Base-by-base conservation (phyloP, 2,888 invertebrate genomes). In the Conops quadrifasciatus region DNA sequence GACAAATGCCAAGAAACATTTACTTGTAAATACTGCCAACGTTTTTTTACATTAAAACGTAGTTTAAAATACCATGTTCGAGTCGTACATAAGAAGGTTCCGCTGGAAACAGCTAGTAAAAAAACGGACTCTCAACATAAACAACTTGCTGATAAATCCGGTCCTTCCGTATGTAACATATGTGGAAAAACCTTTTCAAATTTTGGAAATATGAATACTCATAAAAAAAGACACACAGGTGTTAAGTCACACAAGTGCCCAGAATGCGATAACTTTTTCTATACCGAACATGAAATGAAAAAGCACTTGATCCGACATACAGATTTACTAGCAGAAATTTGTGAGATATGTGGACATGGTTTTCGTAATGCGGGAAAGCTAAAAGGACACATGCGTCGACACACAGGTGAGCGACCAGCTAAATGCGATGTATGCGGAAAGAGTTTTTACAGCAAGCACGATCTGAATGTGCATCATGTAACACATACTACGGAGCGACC, bases 181-280 rank as follows among this genome's bases (percentile, higher is more conserved):
- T 84, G 84, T 53, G 82, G 82, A 13, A 80, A 81, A 28, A 75
- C 80, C 0, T 84, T 84, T 47, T 81, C 83, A 1, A 82, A 83
- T 60, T 77, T 80, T 1, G 83, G 83, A 4, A 83, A 83, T 65
- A 77, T 84, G 77, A 79, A 79, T 75, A 79, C 81, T 0, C 84
- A 84, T 63, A 80, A 81, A 16, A 78, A 81, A 70, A 81, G 84
- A 0, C 84, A 84, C 71, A 82, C 80, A 5, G 84, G 84, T 15
- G 81, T 83, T 2, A 84, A 84, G 67, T 80, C 82, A 0, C 80
- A 81, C 71, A 81, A 80, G 28, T 84, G 84, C 53, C 76, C 77
- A 24, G 77, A 81, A 0, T 84, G 84, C 62, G 78, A 76, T 0
- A 81, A 82, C 2, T 76, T 80, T 2, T 84, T 84, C 73, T 83